Evolutionary conservation across 2,797 vertebrate species (phyloP), one percentile per base, ranked within the genome.

Genomic region (Mallotus villosus): DNA sequence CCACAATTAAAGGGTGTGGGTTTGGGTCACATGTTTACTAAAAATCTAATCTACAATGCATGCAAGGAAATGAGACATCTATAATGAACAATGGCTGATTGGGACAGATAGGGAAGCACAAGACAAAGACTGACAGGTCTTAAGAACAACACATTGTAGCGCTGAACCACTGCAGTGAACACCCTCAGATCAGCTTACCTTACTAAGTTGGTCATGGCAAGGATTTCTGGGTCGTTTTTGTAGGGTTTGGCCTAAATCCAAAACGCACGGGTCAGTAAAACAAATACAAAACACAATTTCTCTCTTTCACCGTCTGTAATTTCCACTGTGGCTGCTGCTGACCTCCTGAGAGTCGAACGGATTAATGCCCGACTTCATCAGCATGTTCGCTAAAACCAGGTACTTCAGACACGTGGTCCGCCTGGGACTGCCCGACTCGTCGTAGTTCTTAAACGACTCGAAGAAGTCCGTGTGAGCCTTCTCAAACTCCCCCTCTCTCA

Each of bases 191-290:
- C 51, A n/a, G 66, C 96, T 95, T 95, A 99, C 98, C 97, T 99
- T 95, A 99, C 97, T 96, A 99, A 95, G 93, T 99, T 99, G 5
- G 98, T 99, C 98, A 99, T 99, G 82, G 98, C 98, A 92, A 99
- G 91, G 91, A 99, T 99, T 92, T 99, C 98, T 74, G 98, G 97
- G 86, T 99, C 98, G 86, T 99, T 99, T 95, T 99, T 99, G 91
- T 99, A 99, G 19, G 97, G 98, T 94, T 99, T 99, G 85, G 98
- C 98, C 98, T 99, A 46, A 46, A 46, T 46, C 41, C 41, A 46
- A 46, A 46, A 46, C 12, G 12, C 9, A 46, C 12, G 41, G 41
- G 41, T 69, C 55, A 59, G 64, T 67, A 68, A 22, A 59, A 34
- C 32, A 34, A 34, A 34, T 8, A 34, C 8, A 63, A 74, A 75